These are phyloP conservation scores for Zosterops pallidus DNA, from an alignment of 2,113 vertebrate genomes.

Conservation along the genomic window DNA sequence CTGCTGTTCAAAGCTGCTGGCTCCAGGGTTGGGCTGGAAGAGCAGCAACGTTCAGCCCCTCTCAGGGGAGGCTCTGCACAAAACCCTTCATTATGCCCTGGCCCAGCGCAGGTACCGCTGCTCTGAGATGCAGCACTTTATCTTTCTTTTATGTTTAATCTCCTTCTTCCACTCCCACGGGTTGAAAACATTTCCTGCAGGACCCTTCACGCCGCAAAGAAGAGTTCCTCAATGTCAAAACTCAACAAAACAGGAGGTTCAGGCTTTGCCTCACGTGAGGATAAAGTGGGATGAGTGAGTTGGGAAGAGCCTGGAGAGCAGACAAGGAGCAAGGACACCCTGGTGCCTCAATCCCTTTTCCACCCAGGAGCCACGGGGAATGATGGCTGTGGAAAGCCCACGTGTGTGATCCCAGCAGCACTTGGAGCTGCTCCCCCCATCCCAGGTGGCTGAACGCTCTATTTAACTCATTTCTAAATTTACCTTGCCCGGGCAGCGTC, in stretches of 20 bases:
- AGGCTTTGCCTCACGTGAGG: background rate
- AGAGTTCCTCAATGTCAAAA: background rate
- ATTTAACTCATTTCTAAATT: slow-evolving; percentile 39
- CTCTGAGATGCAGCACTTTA: background rate
- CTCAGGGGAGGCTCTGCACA: accelerated
- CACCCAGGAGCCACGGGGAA: background rate
- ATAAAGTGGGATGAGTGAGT: accelerated
- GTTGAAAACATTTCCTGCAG: background rate
- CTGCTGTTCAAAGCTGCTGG: background rate
- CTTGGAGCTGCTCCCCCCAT: background rate
- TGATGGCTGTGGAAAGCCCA: background rate
- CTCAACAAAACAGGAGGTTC: background rate
- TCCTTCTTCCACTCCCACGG: background rate
- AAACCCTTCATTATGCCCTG: background rate
- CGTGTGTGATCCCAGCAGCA: background rate
- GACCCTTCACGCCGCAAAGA: background rate
- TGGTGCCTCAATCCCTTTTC: background rate
- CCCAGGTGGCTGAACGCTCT: background rate
- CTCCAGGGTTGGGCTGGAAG: background rate
- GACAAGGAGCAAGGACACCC: background rate
- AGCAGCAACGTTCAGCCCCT: background rate
- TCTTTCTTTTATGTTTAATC: background rate
- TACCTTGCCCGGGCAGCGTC: background rate
- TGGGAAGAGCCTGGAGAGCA: background rate
- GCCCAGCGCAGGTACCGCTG: accelerated